Base-by-base conservation (phyloP, 2,113 vertebrate genomes). In the Alethe diademata region DNA sequence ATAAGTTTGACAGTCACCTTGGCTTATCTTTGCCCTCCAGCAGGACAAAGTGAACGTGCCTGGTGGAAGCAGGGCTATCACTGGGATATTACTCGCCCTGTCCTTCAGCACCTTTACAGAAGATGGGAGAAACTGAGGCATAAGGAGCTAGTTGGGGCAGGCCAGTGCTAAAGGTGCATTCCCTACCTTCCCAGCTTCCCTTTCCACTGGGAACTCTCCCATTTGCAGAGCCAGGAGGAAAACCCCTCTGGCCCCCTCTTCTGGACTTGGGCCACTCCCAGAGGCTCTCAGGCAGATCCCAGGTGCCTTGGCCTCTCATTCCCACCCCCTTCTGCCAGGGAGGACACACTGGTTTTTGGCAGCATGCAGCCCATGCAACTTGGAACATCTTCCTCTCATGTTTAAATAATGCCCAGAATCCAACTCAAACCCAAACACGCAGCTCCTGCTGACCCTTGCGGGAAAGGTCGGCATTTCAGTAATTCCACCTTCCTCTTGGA, bases 401-500 rank as follows among this genome's bases (percentile, higher is more conserved):
- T 81, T 81, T 93, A 80, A 89, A 83, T 88, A 92, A 90, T 80
- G 64, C 40, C 82, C 88, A 95, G 82, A 86, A 91, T 80, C 78
- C 85, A 92, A 54, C 43, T 35, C 82, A 86, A 90, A 84, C 72
- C 89, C 90, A 92, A 93, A 78, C 86, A 88, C 42, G 45, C 86
- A 61, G 33, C 78, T 86, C 88, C 76, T 2, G 9, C 78, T 94
- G 93, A 96, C 91, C 93, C 86, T 86, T 78, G 78, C 54, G 22
- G 93, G 95, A 95, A 96, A 96, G 95, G 92, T 93, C 40, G 15
- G 93, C 72, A 93, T 95, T 95, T 96, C 89, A 96, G 93, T 85
- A 96, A 94, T 95, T 96, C 95, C 95, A 96, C 78, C 83, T 97
- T 97, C 96, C 95, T 95, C 86, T 93, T 97, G 97, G 97, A 97